Evolutionary conservation across 2,113 vertebrate species (phyloP).

Genomic region (Phoenicopterus ruber): DNA sequence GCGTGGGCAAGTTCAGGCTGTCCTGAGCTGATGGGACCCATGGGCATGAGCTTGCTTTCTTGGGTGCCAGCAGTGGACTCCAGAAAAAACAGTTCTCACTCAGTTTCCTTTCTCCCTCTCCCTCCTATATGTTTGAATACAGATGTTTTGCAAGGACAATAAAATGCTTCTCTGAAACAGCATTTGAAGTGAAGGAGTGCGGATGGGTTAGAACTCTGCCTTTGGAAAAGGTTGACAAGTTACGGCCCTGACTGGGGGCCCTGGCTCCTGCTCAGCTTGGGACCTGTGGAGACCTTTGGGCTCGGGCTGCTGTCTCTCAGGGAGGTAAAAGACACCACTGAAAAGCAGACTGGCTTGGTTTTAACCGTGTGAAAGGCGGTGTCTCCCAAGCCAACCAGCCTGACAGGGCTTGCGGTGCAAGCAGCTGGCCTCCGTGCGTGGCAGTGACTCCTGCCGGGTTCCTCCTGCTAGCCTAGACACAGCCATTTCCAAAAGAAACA

Average conservation of each 20-base stretch:
- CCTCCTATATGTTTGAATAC: neutral
- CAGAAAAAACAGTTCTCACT: neutral
- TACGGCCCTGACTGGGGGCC: neutral
- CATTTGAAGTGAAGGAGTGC: neutral
- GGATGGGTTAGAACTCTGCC: neutral
- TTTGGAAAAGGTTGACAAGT: neutral
- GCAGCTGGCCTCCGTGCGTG: rapidly evolving
- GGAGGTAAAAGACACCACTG: neutral
- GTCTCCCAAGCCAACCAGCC: neutral
- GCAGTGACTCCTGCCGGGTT: neutral
- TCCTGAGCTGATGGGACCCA: neutral
- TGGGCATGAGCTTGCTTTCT: neutral
- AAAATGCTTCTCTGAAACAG: neutral
- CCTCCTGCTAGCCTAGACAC: neutral
- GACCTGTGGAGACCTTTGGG: neutral
- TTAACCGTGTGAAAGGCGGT: neutral
- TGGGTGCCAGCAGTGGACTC: neutral
- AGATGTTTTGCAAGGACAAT: neutral
- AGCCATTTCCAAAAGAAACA: neutral
- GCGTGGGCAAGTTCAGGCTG: neutral
- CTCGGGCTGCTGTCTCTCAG: neutral
- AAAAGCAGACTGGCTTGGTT: neutral
- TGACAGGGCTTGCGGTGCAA: neutral
- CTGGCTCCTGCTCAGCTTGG: neutral
- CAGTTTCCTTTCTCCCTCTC: neutral